Evolutionary conservation across 2,113 vertebrate species (phyloP), one percentile per base, ranked within the genome.

Genomic region (Triplophysa siluroides): DNA sequence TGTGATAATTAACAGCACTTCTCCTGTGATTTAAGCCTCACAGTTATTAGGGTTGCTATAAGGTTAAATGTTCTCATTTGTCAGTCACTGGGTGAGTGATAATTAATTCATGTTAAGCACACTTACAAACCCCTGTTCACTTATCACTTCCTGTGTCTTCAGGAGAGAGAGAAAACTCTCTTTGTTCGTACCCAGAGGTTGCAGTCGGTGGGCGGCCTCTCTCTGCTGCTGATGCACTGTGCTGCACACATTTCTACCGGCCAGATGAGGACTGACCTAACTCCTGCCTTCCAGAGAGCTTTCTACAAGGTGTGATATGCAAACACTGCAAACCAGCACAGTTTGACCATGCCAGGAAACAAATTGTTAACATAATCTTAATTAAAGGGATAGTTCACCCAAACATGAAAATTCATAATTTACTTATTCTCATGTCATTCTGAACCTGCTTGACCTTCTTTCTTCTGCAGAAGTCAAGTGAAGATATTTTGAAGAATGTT

Each of bases 181-280:
- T 96, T 94, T 66, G 12, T 98, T 45, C 89, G 87, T 7, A 90
- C 91, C 58, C 93, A 93, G 65, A 92, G 92, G 84, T 89, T 97
- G 66, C 87, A 89, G 18, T 95, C 93, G 0, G 93, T 89, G 23
- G 96, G 96, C 4, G 86, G 90, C 18, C 96, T 97, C 67, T 85
- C 94, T 45, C 91, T 98, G 56, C 83, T 98, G 52, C 88, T 98
- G 0, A 90, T 95, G 3, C 95, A 94, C 85, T 95, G 94, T 81
- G 73, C 93, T 66, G 93, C 94, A 78, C 95, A 96, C 8, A 67
- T 96, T 23, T 8, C 88, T 29, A 76, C 89, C 0, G 79, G 88
- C 0, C 88, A 95, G 72, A 83, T 94, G 84, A 72, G 26, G 74
- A 86, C 88, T 0, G 93, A 96, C 81, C 83, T 84, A 78, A 90